phyloP scores from a whole-genome alignment of 2,797 vertebrate genomes.

The Arremon brunneinucha region DNA sequence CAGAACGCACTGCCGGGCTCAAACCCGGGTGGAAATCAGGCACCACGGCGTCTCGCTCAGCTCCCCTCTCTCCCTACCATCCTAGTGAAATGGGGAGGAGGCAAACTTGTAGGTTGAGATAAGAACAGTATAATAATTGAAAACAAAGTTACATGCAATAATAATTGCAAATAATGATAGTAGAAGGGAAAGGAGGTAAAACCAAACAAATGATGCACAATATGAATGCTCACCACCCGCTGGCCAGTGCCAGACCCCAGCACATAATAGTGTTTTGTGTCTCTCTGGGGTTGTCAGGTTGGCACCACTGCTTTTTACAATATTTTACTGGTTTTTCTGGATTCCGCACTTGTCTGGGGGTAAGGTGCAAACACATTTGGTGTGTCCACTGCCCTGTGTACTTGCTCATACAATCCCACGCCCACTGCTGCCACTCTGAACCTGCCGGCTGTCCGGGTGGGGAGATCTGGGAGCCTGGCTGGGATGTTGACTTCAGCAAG shows the following conservation, averaged over 20 bases:
- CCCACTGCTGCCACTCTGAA: background rate
- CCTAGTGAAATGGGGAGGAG: background rate
- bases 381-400: background rate
- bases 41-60: background rate
- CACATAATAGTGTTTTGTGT: background rate
- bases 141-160: background rate
- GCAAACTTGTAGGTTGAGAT: background rate
- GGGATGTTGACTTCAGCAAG: too few relatives aligned
- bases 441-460: background rate
- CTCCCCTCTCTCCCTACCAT: too few relatives aligned
- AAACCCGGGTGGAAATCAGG: background rate
- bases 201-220: background rate
- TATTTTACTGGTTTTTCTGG: background rate
- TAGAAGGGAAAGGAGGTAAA: background rate
- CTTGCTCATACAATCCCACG: background rate
- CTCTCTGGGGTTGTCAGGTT: background rate
- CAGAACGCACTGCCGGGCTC: accelerated
- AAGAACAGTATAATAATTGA: background rate
- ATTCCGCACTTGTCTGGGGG: background rate
- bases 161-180: background rate
- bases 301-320: background rate
- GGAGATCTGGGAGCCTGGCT: too few relatives aligned
- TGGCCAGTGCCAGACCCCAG: background rate
- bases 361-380: background rate
- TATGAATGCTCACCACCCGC: background rate